Base-by-base conservation (phyloP, 1,140 invertebrate genomes). In the Bombyx mandarina region DNA sequence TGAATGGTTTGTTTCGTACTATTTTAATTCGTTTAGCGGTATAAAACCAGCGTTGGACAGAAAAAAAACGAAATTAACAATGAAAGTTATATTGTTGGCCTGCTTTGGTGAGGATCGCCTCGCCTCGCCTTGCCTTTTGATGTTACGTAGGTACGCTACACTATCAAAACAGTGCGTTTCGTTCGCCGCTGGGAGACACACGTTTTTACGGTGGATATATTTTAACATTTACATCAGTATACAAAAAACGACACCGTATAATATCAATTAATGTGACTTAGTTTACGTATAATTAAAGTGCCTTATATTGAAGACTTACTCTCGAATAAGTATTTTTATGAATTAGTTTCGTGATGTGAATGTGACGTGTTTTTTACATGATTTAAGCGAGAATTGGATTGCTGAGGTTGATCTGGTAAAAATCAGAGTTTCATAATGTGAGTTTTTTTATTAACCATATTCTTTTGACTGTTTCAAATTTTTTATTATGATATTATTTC, bases 101-200 rank as follows among this genome's bases (percentile, higher is more conserved):
- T 62, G 59, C 57, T 62, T 65, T 66, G 62, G 75, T 71, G 67
- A 71, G 65, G 67, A 66, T 66, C 71, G 65, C 75, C 71, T 81
- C 77, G 79, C 77, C 78, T 81, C 81, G 77, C 26, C 1, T 35
- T 35, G 67, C 65, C 65, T 70, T 73, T 12, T 66, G 59, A 64
- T 73, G 67, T 72, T 74, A 74, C 69, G 69, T 18, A 18, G 12
- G 12, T 73, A 79, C 78, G 77, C 73, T 81, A 80, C 63, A 73
- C 73, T 77, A 81, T 83, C 80, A 83, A 80, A 83, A 82, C 80
- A 83, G 80, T 83, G 70, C 61, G 71, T 71, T 76, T 63, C 57
- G 63, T 63, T 63, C 67, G 46, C 22, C 61, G 73, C 53, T 50
- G 57, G 49, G 63, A 60, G 70, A 46, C 66, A 68, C 68, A 81